A percentile compares a stretch with the other conserved stretches of the same genome.
These are phyloP conservation scores for Lathamus discolor DNA, from an alignment of 2,113 vertebrate genomes.

Conservation along the genomic window DNA sequence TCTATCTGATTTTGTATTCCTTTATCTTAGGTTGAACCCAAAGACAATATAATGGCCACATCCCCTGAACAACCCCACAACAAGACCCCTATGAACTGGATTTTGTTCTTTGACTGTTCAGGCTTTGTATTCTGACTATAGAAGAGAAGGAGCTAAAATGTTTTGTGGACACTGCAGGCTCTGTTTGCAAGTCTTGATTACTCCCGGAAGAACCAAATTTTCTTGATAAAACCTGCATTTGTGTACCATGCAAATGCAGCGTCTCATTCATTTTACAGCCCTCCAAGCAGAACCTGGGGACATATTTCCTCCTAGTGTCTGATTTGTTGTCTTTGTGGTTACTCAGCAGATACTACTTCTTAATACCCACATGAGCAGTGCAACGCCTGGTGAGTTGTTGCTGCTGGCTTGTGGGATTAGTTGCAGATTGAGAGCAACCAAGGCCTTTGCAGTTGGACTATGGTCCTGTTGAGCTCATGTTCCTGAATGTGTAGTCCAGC, in stretches of 20 bases:
- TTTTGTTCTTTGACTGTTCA: not conserved
- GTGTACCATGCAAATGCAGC: fast-evolving
- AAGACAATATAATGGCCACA: not conserved
- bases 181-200: not conserved
- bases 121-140: not conserved
- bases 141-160: not conserved
- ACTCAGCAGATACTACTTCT: not conserved
- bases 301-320: not conserved
- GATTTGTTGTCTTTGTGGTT: not conserved
- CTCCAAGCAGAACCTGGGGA: not conserved
- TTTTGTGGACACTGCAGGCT: not conserved
- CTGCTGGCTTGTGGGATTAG: not conserved
- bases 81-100: not conserved
- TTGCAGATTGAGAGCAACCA: not conserved
- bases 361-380: not conserved
- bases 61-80: not conserved
- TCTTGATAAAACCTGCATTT: not conserved
- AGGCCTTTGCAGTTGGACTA: not conserved
- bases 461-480: not conserved
- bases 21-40: not conserved
- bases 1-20: not conserved
- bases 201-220: not conserved
- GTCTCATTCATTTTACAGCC: not conserved
- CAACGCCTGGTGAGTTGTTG: not conserved
- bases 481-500: fast-evolving